Percentiles rank a stretch among this genome's conserved stretches.
Conservation (phyloP, 2,797 vertebrate species). For the Dermochelys coriacea region DNA sequence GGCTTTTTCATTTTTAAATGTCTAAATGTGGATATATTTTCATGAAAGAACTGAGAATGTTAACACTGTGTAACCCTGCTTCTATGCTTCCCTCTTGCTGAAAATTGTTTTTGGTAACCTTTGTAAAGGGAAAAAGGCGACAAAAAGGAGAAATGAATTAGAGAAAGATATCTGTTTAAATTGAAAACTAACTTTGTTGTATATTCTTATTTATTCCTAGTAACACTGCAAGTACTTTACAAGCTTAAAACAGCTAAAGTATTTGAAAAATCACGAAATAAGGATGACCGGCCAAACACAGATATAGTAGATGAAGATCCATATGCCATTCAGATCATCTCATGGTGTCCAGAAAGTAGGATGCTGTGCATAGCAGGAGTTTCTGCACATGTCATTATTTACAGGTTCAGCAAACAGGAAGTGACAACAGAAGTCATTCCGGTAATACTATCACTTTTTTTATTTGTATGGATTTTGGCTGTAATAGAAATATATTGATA, state of each 20-base stretch:
- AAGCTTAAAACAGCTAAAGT: slow-evolving; percentile 99
- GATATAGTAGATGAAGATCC: slow-evolving; percentile 98
- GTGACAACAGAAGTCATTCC: slow-evolving; percentile 94
- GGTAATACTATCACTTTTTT: slow-evolving; percentile 78
- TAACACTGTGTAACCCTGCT: not conserved
- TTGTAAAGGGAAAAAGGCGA: not conserved
- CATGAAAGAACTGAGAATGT: not conserved
- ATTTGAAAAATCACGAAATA: slow-evolving; percentile 95
- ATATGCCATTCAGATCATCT: slow-evolving; percentile 96
- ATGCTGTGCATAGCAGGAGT: slow-evolving; percentile 97
- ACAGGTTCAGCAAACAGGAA: slow-evolving; percentile 98
- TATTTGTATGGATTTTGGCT: not conserved
- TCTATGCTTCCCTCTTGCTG: not conserved
- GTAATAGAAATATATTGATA: not conserved
- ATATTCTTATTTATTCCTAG: slow-evolving; percentile 78
- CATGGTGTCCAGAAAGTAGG: slow-evolving; percentile 97
- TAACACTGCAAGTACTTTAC: slow-evolving; percentile 98
- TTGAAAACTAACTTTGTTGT: slow-evolving; percentile 22
- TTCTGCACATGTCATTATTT: slow-evolving; percentile 95
- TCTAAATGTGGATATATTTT: not conserved
- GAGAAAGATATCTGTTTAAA: not conserved
- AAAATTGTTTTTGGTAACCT: not conserved
- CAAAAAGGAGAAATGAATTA: not conserved
- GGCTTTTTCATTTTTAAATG: not conserved
- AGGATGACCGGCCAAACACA: slow-evolving; percentile 92